Evolutionary conservation across 1,140 invertebrate species (phyloP).

Genomic region (Elysia chlorotica): DNA sequence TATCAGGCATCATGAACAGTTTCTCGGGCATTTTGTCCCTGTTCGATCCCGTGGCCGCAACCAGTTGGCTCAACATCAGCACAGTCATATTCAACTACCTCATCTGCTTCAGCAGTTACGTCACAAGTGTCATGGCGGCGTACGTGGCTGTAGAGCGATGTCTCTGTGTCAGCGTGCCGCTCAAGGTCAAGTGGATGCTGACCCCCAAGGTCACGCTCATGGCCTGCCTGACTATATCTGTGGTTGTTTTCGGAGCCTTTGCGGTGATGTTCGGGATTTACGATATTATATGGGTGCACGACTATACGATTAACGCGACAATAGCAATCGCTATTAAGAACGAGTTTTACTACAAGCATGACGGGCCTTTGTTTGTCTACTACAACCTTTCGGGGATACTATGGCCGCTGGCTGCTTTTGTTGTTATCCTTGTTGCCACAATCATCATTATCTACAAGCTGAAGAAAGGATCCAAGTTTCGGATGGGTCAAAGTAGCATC

Average conservation of each 20-base stretch:
- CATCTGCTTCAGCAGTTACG: slow-evolving; percentile 16
- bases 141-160: slow-evolving; percentile 20
- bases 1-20: slow-evolving; percentile 12
- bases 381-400: slow-evolving; percentile 18
- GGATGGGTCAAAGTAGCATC: neutral
- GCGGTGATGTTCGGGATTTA: slow-evolving; percentile 21
- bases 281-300: slow-evolving; percentile 12
- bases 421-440: slow-evolving; percentile 11
- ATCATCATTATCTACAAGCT: slow-evolving; percentile 6
- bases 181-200: slow-evolving; percentile 7
- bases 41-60: neutral
- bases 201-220: neutral
- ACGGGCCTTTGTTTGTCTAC: neutral
- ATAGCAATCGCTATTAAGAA: slow-evolving; percentile 7
- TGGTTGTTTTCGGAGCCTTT: slow-evolving; percentile 14
- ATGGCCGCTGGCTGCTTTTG: slow-evolving; percentile 9
- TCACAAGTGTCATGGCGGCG: slow-evolving; percentile 12
- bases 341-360: slow-evolving; percentile 1
- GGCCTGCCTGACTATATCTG: neutral
- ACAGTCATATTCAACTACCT: slow-evolving; percentile 17
- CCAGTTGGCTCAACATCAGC: slow-evolving; percentile 7
- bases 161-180: slow-evolving; percentile 11
- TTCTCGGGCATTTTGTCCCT: slow-evolving; percentile 6
- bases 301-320: neutral
- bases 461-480: neutral